Percentiles rank a stretch among this genome's conserved stretches.
Evolutionary conservation across 2,113 vertebrate species (phyloP).

Genomic region (Craseonycteris thonglongyai): DNA sequence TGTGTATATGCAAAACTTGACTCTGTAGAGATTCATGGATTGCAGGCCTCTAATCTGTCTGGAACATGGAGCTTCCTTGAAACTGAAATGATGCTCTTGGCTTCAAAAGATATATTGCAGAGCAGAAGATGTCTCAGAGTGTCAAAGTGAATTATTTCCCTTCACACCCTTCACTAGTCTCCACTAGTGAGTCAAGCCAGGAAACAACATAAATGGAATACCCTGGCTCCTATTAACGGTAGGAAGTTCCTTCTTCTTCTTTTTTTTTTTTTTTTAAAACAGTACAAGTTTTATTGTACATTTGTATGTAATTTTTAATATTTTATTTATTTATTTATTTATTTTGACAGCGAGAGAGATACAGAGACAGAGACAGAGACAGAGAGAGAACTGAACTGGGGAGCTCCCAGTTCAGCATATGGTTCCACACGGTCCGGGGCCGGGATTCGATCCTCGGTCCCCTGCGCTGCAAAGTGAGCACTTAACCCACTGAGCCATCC

Average conservation of each 20-base stretch:
- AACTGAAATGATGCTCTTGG: constrained; percentile 31
- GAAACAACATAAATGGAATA: neutral
- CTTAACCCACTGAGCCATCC: no score
- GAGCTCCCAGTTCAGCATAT: no score
- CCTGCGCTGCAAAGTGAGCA: no score
- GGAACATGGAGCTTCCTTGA: neutral
- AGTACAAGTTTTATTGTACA: no score
- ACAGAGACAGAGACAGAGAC: no score
- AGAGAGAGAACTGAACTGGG: no score
- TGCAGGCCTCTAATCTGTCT: neutral
- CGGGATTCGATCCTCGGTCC: no score
- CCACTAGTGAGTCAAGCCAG: neutral
- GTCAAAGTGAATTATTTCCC: constrained; percentile 42
- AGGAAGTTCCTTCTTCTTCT: constrained; percentile 11
- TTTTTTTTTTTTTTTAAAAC: no score
- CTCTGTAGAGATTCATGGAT: neutral
- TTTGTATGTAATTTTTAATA: no score
- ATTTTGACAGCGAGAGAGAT: no score
- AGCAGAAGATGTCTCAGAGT: neutral
- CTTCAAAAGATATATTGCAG: neutral
- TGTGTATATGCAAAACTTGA: neutral
- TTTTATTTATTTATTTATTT: no score
- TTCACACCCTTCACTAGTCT: neutral
- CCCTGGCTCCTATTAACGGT: neutral
- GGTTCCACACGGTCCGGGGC: no score